Conservation (phyloP, 2,797 vertebrate species). For the Lacerta bilineata region DNA sequence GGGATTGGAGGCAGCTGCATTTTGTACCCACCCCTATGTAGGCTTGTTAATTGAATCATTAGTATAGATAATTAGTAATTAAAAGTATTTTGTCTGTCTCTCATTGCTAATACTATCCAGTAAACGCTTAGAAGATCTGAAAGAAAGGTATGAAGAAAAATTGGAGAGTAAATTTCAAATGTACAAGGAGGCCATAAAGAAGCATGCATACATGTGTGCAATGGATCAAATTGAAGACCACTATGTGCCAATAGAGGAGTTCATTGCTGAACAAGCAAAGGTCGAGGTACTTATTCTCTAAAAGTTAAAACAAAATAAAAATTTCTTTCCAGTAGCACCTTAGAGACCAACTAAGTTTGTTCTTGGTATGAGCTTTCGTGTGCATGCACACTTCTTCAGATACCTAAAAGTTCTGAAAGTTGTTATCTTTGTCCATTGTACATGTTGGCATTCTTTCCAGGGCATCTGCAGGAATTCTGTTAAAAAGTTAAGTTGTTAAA, state of each 20-base stretch:
- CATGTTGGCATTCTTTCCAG: constrained; percentile 18
- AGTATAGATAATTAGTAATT: background rate
- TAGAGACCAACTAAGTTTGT: no score
- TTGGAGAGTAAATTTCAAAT: constrained; percentile 92
- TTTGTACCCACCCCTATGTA: background rate
- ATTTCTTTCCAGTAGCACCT: no score
- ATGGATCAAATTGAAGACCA: constrained; percentile 88
- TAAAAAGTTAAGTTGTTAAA: background rate
- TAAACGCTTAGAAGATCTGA: constrained; percentile 87
- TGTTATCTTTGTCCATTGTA: background rate
- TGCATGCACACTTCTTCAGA: no score
- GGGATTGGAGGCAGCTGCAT: background rate
- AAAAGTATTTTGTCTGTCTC: background rate
- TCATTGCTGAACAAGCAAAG: constrained; percentile 87
- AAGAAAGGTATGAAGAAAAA: constrained; percentile 89
- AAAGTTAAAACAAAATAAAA: background rate
- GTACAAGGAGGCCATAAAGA: constrained; percentile 92
- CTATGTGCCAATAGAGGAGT: constrained; percentile 88
- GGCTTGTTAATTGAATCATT: background rate
- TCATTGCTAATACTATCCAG: constrained; percentile 67
- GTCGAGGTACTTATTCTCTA: constrained; percentile 80
- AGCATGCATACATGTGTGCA: constrained; percentile 89
- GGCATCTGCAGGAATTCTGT: background rate
- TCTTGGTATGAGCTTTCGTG: no score
- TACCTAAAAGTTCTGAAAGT: background rate